Evolutionary conservation across 2,888 invertebrate genomes (phyloP).

Genomic region (Dendrolimus pini): DNA sequence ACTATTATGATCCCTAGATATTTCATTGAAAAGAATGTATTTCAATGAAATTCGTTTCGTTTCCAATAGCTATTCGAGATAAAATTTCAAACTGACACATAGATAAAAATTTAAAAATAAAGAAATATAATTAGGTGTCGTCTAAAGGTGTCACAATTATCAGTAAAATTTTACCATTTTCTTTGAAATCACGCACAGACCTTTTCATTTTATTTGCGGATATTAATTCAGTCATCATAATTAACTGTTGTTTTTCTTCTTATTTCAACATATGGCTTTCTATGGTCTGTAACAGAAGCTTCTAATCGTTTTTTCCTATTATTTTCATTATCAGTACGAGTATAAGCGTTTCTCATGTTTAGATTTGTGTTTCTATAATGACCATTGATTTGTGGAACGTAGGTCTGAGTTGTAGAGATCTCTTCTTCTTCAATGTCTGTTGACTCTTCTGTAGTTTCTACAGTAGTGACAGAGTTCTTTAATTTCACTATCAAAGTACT

Average conservation of each 20-base stretch:
- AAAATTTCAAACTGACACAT: too few relatives aligned
- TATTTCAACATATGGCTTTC: conserved; percentile 52
- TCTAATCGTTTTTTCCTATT: conserved; percentile 49
- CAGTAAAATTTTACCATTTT: too few relatives aligned
- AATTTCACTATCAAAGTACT: conserved; percentile 34
- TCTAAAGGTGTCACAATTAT: too few relatives aligned
- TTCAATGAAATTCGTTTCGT: too few relatives aligned
- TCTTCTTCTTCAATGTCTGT: conserved; percentile 9
- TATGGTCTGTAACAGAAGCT: conserved; percentile 36
- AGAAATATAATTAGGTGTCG: too few relatives aligned
- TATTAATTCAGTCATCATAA: conserved; percentile 7
- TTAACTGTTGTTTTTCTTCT: conserved; percentile 36
- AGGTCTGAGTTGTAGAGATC: conserved; percentile 33
- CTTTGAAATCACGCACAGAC: too few relatives aligned
- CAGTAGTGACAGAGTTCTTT: conserved; percentile 17
- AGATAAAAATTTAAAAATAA: too few relatives aligned
- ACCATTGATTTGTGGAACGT: conserved; percentile 61
- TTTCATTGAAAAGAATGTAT: too few relatives aligned
- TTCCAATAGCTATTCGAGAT: too few relatives aligned
- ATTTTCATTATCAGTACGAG: conserved; percentile 33
- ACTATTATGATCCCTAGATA: too few relatives aligned
- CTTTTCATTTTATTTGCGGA: background rate
- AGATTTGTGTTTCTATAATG: conserved; percentile 53
- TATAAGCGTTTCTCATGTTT: conserved; percentile 33
- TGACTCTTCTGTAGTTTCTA: conserved; percentile 15